These are phyloP conservation scores for Megastigmus dorsalis DNA, from an alignment of 2,888 invertebrate species.

Conservation along the genomic window DNA sequence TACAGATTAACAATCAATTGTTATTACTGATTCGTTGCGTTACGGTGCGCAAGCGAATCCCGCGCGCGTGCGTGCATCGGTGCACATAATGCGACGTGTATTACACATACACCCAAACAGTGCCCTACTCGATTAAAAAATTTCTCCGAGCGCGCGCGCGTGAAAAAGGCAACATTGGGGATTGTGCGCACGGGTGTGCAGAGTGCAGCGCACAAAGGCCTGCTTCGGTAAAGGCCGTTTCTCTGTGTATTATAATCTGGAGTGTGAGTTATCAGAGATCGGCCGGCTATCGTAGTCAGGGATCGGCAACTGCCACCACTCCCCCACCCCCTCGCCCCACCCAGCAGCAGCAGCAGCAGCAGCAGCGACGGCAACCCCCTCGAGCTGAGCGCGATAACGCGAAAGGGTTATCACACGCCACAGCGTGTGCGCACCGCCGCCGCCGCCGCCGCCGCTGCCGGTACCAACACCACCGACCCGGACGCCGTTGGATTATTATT, in stretches of 20 bases:
- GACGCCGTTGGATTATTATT: constrained; percentile 58
- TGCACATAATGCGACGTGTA: too few species aligned
- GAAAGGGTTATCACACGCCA: constrained; percentile 73
- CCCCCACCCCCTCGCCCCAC: too few species aligned
- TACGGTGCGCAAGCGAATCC: too few species aligned
- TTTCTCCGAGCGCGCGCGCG: background rate
- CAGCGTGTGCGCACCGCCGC: too few species aligned
- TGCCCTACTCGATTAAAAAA: constrained; percentile 24
- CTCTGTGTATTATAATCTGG: constrained; percentile 71
- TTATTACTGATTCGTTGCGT: too few species aligned
- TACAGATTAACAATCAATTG: background rate
- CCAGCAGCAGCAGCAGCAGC: too few species aligned
- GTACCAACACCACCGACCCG: too few species aligned
- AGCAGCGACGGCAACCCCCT: constrained; percentile 62
- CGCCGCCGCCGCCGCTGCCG: too few species aligned
- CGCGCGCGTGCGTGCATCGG: too few species aligned
- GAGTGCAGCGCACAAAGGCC: background rate
- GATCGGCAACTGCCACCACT: too few species aligned
- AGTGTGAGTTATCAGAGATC: constrained; percentile 72
- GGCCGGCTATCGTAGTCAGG: constrained; percentile 68
- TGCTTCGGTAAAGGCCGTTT: constrained; percentile 1
- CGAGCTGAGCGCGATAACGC: constrained; percentile 65
- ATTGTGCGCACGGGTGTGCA: background rate
- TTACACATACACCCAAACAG: too few species aligned
- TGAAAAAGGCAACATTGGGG: too few species aligned